Percentiles rank a stretch among this genome's conserved stretches.
Evolutionary conservation across 2,113 vertebrate species (phyloP).

Genomic region (Nesogale talazaci): DNA sequence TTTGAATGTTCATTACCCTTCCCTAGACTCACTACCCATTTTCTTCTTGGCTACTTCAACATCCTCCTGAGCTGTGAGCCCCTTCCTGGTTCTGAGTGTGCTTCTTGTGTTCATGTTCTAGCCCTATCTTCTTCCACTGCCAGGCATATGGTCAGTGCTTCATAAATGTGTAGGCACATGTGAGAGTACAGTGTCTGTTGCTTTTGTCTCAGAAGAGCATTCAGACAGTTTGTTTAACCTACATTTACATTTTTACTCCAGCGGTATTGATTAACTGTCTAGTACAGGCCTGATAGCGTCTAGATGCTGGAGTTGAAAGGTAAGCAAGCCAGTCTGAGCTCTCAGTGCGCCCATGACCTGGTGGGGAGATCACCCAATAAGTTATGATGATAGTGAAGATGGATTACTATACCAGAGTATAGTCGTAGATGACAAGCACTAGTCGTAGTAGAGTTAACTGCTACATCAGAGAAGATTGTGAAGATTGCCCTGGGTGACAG

Average conservation of each 20-base stretch:
- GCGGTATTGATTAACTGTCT: neutral
- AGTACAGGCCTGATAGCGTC: neutral
- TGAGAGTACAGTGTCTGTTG: neutral
- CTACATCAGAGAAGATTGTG: neutral
- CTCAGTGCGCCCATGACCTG: neutral
- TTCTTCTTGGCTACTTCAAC: neutral
- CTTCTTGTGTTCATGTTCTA: neutral
- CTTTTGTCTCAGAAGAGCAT: constrained; percentile 24
- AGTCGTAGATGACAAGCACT: too few relatives aligned
- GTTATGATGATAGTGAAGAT: neutral
- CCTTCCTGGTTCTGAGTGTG: neutral
- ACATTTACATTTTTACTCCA: neutral
- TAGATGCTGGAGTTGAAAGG: neutral
- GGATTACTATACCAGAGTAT: neutral
- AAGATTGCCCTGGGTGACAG: neutral
- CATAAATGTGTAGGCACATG: neutral
- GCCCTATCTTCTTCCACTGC: neutral
- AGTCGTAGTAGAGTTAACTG: too few relatives aligned
- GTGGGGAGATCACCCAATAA: neutral
- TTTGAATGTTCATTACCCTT: neutral
- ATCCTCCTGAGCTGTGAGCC: neutral
- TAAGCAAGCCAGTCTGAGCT: neutral
- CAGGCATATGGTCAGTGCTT: neutral
- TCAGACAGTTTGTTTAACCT: neutral
- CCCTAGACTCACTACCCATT: too few relatives aligned